A percentile compares a stretch with the other conserved stretches of the same genome.
These are phyloP conservation scores for Deilephila porcellus DNA, from an alignment of 2,888 invertebrate species.

Conservation along the genomic window DNA sequence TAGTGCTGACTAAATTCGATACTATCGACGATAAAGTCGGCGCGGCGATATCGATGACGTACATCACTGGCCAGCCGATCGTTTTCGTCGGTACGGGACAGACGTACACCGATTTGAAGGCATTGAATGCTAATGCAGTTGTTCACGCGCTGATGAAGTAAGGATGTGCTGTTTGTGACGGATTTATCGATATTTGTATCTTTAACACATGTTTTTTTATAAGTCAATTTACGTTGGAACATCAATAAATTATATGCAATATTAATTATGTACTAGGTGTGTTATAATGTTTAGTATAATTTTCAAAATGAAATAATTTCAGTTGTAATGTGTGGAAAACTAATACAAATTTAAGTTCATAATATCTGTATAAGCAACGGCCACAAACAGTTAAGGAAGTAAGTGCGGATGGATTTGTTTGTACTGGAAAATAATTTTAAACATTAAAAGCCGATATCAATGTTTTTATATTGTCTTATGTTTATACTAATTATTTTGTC, in stretches of 20 bases:
- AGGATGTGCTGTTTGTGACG: slow-evolving; percentile 39
- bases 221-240: not conserved
- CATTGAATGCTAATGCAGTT: slow-evolving; percentile 97
- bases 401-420: not conserved
- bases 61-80: slow-evolving; percentile 99
- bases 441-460: not conserved
- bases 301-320: no score
- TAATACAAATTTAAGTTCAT: not conserved
- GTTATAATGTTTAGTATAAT: not conserved
- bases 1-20: slow-evolving; percentile 99
- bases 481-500: not conserved
- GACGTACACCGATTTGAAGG: slow-evolving; percentile 98
- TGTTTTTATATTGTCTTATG: not conserved
- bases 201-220: not conserved
- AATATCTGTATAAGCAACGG: not conserved
- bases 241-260: not conserved
- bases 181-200: slow-evolving; percentile 10
- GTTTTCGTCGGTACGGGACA: slow-evolving; percentile 99
- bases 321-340: not conserved
- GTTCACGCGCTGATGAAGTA: slow-evolving; percentile 98
- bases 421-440: slow-evolving; percentile 13
- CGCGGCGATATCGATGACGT: slow-evolving; percentile 99
- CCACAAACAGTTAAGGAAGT: not conserved
- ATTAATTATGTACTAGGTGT: not conserved
- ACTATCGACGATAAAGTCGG: slow-evolving; percentile 99